Evolutionary conservation across 2,113 vertebrate genomes (phyloP), one percentile per base, ranked within the genome.

Genomic region (Corythornis vintsioides): DNA sequence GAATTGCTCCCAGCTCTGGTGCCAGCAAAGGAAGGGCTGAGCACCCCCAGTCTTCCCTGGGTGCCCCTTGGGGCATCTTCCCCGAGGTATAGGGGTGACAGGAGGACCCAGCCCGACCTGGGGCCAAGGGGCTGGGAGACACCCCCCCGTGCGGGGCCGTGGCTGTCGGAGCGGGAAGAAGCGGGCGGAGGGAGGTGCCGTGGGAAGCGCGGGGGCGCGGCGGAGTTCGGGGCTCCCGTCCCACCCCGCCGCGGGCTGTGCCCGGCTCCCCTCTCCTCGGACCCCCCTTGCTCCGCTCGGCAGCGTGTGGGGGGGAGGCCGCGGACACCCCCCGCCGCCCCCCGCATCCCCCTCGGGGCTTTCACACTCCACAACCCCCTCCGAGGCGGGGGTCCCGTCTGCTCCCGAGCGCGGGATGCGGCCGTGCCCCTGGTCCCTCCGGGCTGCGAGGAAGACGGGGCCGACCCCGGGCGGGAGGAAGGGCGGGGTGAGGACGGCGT

Each of bases 311-410:
- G 55, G 25, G 52, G 47, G 47, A 47, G 15, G 19, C 47, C 47
- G 20, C 47, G 47, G 47, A 18, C 47, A 19, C 47, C 52, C 26
- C 52, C 28, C 15, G 53, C 52, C 12, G 52, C 17, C 16, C 55
- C 52, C 26, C 5, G 52, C 47, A 21, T 24, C 95, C 95, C 92
- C 87, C 84, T 38, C 55, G 17, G 73, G 96, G 97, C 96, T 29
- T 20, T 21, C 47, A 11, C 55, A 38, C 38, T 38, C 43, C 43
- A 48, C 47, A 21, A 22, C 47, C 47, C 21, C 47, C 47, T 11
- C 21, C 47, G 47, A 11, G 21, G 20, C 47, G 47, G 96, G 96
- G 96, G 94, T 42, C 64, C 88, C 88, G 75, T 81, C 26, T 6
- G 85, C 83, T 33, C 25, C 60, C 17, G 75, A 29, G 24, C 8